These are phyloP conservation scores for Amphipyra tragopoginis DNA, from an alignment of 2,888 invertebrate species.

Conservation along the genomic window DNA sequence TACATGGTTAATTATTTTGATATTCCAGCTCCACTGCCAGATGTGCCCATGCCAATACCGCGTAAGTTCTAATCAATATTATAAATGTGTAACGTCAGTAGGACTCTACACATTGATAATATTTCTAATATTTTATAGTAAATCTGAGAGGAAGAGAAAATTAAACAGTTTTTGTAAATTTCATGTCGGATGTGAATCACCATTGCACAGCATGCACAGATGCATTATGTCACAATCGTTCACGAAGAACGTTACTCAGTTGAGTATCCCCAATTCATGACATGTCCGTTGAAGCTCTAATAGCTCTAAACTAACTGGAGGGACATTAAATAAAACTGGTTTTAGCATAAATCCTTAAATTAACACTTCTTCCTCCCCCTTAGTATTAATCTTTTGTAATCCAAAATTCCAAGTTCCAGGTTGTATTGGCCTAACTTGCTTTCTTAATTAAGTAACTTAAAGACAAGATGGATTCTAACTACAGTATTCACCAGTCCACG, in stretches of 20 bases:
- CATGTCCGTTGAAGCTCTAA: background rate
- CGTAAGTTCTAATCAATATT: constrained; percentile 52
- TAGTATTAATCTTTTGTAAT: too few species aligned
- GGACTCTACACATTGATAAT: background rate
- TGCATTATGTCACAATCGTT: constrained; percentile 45
- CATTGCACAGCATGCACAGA: constrained; percentile 36
- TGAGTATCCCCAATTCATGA: constrained; percentile 40
- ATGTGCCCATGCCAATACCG: constrained; percentile 53
- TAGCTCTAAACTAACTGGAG: background rate
- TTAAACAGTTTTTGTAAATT: constrained; percentile 37
- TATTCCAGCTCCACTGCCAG: constrained; percentile 61
- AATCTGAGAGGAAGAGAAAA: background rate
- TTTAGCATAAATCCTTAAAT: background rate
- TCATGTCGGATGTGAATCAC: constrained; percentile 37
- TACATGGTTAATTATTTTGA: constrained; percentile 3
- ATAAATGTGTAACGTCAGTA: constrained; percentile 7
- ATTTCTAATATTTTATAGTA: background rate
- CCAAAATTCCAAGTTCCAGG: too few species aligned
- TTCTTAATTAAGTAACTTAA: too few species aligned
- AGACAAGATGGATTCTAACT: too few species aligned
- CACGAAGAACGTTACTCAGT: constrained; percentile 46
- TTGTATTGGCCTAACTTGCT: too few species aligned
- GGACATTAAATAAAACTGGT: background rate
- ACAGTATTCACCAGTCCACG: too few species aligned
- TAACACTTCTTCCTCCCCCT: too few species aligned